Percentiles rank a stretch among this genome's conserved stretches.
These are phyloP conservation scores for Terrapene triunguis DNA, from an alignment of 2,113 vertebrate genomes.

Conservation along the genomic window DNA sequence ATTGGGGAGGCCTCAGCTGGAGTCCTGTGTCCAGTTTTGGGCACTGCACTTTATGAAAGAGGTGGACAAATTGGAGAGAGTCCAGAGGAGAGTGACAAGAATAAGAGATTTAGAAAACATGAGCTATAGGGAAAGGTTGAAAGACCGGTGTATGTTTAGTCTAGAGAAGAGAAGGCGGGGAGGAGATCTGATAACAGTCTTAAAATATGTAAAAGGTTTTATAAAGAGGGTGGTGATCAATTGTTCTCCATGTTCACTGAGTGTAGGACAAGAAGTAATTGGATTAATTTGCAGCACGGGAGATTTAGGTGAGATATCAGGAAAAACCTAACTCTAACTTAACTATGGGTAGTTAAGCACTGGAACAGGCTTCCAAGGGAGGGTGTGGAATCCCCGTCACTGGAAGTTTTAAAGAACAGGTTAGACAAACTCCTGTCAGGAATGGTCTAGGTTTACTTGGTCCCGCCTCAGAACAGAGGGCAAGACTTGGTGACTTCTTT, in stretches of 20 bases:
- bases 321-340: not conserved
- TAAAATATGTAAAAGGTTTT: not conserved
- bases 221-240: not conserved
- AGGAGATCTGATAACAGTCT: not conserved
- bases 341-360: not conserved
- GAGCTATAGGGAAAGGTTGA: not conserved
- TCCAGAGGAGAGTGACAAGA: not conserved
- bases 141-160: not conserved
- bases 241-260: not conserved
- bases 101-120: not conserved
- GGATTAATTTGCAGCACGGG: not conserved
- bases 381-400: not conserved
- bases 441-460: not conserved
- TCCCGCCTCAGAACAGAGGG: not conserved
- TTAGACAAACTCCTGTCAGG: not conserved
- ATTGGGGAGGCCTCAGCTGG: not conserved
- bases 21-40: not conserved
- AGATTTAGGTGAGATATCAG: not conserved
- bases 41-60: not conserved
- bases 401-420: not conserved
- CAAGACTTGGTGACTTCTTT: not conserved
- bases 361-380: not conserved
- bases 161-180: not conserved
- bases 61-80: not conserved
- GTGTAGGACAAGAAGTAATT: not conserved